Evolutionary conservation across 2,888 invertebrate genomes (phyloP).

Genomic region (Drosophila merina): DNA sequence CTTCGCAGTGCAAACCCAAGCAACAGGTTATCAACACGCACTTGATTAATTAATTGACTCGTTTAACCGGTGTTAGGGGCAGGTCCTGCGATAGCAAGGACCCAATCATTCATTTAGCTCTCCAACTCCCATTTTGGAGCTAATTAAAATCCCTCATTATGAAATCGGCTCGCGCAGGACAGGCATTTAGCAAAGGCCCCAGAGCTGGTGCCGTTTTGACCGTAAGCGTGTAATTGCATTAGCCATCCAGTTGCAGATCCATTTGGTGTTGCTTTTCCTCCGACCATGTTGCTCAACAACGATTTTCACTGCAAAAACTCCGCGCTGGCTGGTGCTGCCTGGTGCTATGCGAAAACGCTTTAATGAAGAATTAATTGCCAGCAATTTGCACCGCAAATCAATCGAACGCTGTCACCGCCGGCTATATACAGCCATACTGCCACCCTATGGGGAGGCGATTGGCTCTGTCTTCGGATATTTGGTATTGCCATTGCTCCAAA

Average conservation of each 20-base stretch:
- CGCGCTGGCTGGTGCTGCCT: conserved; percentile 47
- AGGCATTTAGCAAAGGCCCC: conserved; percentile 14
- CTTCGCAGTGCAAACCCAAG: conserved; percentile 46
- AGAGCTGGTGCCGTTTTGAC: conserved; percentile 63
- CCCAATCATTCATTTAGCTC: conserved; percentile 36
- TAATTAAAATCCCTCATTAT: conserved; percentile 78
- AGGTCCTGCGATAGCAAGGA: not conserved
- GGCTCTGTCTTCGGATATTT: conserved; percentile 28
- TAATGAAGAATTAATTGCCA: conserved; percentile 83
- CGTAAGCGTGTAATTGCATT: conserved; percentile 79
- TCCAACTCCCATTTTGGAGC: conserved; percentile 66
- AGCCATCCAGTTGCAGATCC: conserved; percentile 46
- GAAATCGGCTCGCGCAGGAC: conserved; percentile 63
- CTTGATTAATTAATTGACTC: conserved; percentile 71
- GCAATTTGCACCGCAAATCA: conserved; percentile 82
- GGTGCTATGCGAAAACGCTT: conserved; percentile 81
- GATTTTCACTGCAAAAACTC: conserved; percentile 65
- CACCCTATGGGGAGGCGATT: conserved; percentile 23
- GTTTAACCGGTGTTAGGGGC: conserved; percentile 43
- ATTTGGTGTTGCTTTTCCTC: conserved; percentile 23
- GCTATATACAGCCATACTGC: conserved; percentile 42
- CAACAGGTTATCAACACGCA: conserved; percentile 73
- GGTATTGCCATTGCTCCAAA: conserved; percentile 36
- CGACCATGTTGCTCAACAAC: conserved; percentile 49
- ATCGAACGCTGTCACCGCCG: conserved; percentile 71